Percentiles rank a stretch among this genome's conserved stretches.
These are phyloP conservation scores for Urosaurus nigricauda DNA, from an alignment of 2,797 vertebrate species.

Conservation along the genomic window DNA sequence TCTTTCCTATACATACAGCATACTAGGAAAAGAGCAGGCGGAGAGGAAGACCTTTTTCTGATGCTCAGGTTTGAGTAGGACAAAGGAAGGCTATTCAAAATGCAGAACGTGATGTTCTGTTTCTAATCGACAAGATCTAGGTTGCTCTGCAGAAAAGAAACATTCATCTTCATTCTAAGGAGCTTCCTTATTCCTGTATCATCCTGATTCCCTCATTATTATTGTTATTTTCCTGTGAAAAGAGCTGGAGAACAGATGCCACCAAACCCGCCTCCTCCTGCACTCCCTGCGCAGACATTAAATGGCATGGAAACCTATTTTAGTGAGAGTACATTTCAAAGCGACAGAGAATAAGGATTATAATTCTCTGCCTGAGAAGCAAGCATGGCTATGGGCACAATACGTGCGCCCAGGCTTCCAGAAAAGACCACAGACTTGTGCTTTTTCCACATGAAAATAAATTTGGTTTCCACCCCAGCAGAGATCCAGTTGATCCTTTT, in stretches of 20 bases:
- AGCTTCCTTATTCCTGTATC: background rate
- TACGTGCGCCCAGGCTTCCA: background rate
- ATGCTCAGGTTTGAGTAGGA: background rate
- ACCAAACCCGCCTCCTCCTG: background rate
- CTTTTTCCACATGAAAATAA: no score
- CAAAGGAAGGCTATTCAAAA: background rate
- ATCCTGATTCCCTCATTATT: no score
- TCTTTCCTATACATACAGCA: no score
- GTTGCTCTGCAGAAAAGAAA: no score
- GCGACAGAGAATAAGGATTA: background rate
- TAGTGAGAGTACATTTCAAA: background rate
- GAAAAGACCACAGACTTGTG: no score
- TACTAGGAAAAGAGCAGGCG: no score
- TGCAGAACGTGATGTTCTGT: background rate
- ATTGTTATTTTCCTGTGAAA: background rate
- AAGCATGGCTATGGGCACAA: no score
- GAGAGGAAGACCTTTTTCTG: background rate
- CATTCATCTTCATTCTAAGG: background rate
- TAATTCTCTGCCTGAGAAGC: background rate
- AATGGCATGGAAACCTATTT: background rate
- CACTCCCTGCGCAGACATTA: no score
- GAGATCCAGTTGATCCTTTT: background rate
- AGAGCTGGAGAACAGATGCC: background rate
- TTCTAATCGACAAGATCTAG: background rate
- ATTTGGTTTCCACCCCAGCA: background rate